These are phyloP conservation scores for Melitaea cinxia DNA, from an alignment of 1,140 invertebrate species.

Conservation along the genomic window DNA sequence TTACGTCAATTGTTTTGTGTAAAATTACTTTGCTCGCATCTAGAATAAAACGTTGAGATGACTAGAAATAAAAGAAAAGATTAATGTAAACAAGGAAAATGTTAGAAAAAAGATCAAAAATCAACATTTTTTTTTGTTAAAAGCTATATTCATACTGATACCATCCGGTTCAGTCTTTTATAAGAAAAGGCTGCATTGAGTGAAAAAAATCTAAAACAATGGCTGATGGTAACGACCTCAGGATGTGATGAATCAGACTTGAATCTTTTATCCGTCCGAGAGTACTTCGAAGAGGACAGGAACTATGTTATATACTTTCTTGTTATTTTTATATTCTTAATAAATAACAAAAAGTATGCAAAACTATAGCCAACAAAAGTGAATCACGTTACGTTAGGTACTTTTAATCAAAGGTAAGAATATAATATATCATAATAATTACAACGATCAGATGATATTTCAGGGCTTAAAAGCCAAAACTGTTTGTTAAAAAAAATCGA, in stretches of 20 bases:
- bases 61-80: background rate
- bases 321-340: background rate
- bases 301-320: background rate
- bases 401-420: too few species aligned
- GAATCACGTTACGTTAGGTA: too few species aligned
- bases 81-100: background rate
- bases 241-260: slow-evolving; percentile 48
- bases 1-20: too few species aligned
- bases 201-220: slow-evolving; percentile 52
- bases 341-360: too few species aligned
- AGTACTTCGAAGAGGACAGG: background rate
- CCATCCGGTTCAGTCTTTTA: slow-evolving; percentile 10
- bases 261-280: slow-evolving; percentile 16
- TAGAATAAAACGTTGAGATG: too few species aligned
- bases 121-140: background rate
- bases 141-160: background rate
- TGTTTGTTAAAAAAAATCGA: too few species aligned
- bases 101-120: too few species aligned
- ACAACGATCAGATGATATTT: too few species aligned
- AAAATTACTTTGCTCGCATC: too few species aligned
- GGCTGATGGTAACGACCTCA: slow-evolving; percentile 49
- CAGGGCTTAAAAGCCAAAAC: too few species aligned
- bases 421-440: too few species aligned
- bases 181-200: slow-evolving; percentile 9
- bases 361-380: too few species aligned